Evolutionary conservation across 2,113 vertebrate genomes (phyloP), one percentile per base, ranked within the genome.

Genomic region (Corythoichthys intestinalis): DNA sequence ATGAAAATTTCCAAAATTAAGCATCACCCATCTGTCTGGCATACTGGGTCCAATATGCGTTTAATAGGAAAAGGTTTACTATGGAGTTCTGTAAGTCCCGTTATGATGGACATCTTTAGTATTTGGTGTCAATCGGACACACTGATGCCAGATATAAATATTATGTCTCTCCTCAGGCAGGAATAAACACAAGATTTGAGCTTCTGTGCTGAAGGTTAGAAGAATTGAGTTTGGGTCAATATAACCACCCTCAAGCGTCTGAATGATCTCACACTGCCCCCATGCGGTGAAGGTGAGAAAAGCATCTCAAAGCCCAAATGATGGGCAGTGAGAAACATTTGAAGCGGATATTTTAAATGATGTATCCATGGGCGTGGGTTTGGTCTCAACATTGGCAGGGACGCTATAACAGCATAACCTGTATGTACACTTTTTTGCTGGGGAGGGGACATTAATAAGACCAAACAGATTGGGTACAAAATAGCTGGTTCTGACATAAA

Each of bases 221-320:
- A 57, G 28, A 17, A 63, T 64, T 63, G 2, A n/a, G 34, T 15
- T 65, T 35, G 12, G 13, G 46, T 65, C 12, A 28, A 1, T 12
- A 14, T 4, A 37, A 58, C 9, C 14, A 49, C 11, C 41, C 13
- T 35, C 12, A 6, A 52, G 56, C 39, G 20, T 37, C 37, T 13
- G 12, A 2, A 75, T 63, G 39, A 66, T 74, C 74, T 76, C 66
- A 73, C 72, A 84, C 75, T 65, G 74, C 80, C 88, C 48, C 76
- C 77, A 20, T 79, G 86, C 88, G 88, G 86, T 69, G 48, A 66
- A 66, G 54, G 17, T 12, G 20, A 1, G 41, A 4, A 8, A 61
- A 74, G 54, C 15, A 34, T 41, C 46, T 50, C 14, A 47, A 47
- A 49, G 3, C 6, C 44, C 44, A 13, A 60, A 63, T 14, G 4